A percentile compares a stretch with the other conserved stretches of the same genome.
Evolutionary conservation across 2,888 invertebrate species (phyloP).

Genomic region (Cantharis rufa): DNA sequence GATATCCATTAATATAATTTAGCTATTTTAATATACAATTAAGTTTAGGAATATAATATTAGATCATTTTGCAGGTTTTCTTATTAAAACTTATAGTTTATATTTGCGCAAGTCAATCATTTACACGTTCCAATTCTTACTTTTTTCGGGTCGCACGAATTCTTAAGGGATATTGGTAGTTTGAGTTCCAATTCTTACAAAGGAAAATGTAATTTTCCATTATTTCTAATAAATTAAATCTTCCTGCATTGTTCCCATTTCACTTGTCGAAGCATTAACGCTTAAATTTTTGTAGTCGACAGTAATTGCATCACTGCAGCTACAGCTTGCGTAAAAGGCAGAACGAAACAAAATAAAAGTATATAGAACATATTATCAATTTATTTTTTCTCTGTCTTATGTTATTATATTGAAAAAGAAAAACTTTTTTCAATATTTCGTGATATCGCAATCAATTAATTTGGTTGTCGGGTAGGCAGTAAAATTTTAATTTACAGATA

Average conservation of each 20-base stretch:
- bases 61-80: background rate
- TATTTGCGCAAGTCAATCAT: background rate
- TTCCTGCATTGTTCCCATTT: background rate
- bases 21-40: background rate
- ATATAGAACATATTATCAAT: background rate
- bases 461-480: background rate
- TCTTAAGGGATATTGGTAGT: background rate
- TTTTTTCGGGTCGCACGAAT: background rate
- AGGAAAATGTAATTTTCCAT: background rate
- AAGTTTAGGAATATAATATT: background rate
- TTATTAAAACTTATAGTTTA: background rate
- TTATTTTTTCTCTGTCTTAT: background rate
- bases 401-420: background rate
- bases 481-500: too few relatives aligned
- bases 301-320: background rate
- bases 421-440: background rate
- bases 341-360: background rate
- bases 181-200: background rate
- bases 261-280: background rate
- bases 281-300: background rate
- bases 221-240: background rate
- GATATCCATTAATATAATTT: background rate
- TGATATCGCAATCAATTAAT: background rate
- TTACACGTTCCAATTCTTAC: background rate
- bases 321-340: background rate